phyloP scores from a whole-genome alignment of 1,140 invertebrate genomes.

The Meloidogyne chitwoodi region DNA sequence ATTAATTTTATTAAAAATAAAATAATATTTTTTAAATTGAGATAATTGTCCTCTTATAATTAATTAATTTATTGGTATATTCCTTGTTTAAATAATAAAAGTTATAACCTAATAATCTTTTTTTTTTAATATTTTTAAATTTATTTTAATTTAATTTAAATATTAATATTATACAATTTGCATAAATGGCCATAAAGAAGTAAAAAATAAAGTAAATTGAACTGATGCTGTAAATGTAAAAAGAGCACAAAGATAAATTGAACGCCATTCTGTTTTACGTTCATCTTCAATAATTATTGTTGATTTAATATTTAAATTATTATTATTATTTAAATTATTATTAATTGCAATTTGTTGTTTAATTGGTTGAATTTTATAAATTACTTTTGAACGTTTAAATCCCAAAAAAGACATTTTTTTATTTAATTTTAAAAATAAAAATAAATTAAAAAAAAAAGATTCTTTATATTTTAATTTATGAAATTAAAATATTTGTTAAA shows the following conservation, averaged over 20 bases:
- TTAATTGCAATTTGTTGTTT: not conserved
- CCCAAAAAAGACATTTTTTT: not conserved
- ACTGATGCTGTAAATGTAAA: slow-evolving; percentile 34
- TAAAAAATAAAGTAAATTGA: slow-evolving; percentile 40
- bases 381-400: not conserved
- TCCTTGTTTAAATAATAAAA: no score
- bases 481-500: no score
- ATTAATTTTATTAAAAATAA: no score
- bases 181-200: slow-evolving; percentile 61
- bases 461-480: no score
- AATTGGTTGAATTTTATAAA: not conserved
- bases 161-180: slow-evolving; percentile 61
- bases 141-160: no score
- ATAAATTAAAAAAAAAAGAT: not conserved
- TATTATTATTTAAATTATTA: not conserved
- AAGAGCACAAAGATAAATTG: slow-evolving; percentile 29
- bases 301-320: no score
- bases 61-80: no score
- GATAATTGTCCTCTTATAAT: no score
- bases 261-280: slow-evolving; percentile 32
- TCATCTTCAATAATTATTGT: not conserved
- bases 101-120: no score
- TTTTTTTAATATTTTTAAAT: no score
- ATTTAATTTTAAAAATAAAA: not conserved
- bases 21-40: no score